Base-by-base conservation (phyloP, 2,113 vertebrate genomes). In the Cebidichthys violaceus region DNA sequence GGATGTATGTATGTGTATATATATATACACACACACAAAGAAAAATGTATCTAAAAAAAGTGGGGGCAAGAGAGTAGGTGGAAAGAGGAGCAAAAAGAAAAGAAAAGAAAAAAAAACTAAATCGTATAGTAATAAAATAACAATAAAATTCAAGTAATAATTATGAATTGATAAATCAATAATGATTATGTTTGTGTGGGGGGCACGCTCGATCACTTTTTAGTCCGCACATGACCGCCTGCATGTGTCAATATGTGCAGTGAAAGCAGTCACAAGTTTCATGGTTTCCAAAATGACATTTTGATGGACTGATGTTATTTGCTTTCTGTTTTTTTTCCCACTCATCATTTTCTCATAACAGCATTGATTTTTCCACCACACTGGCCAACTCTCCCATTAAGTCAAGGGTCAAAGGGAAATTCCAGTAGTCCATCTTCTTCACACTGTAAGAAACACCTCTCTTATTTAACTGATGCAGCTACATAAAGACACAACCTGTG, bases 301-400 rank as follows among this genome's bases (percentile, higher is more conserved):
- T 92, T 92, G 88, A 91, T 81, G 72, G 88, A 91, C 85, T 82
- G 74, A 33, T 83, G 92, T 90, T 87, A 90, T 89, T 88, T 86
- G 37, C 74, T 81, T 77, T 71, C 73, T 11, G 20, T 45, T 80
- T 89, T 65, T 90, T 80, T 89, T 35, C 86, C 86, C 31, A 78
- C 79, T 88, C 77, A 82, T 87, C 64, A 50, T 85, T 77, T 87
- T 72, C 75, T 82, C 88, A 89, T 81, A 92, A 75, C 73, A 72
- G 82, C 75, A 89, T 90, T 90, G 88, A 88, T 91, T 92, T 90
- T 75, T 77, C 45, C 65, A 0, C 9, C 8, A 33, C 62, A 10
- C 29, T 29, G 50, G 27, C 47, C 4, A 6, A 54, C 55, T 83
- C 45, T 65, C 41, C 71, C 9, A 37, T 14, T 13, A 45, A 85